Percentiles rank a stretch among this genome's conserved stretches.
These are phyloP conservation scores for Echiichthys vipera DNA, from an alignment of 2,797 vertebrate genomes.

Conservation along the genomic window DNA sequence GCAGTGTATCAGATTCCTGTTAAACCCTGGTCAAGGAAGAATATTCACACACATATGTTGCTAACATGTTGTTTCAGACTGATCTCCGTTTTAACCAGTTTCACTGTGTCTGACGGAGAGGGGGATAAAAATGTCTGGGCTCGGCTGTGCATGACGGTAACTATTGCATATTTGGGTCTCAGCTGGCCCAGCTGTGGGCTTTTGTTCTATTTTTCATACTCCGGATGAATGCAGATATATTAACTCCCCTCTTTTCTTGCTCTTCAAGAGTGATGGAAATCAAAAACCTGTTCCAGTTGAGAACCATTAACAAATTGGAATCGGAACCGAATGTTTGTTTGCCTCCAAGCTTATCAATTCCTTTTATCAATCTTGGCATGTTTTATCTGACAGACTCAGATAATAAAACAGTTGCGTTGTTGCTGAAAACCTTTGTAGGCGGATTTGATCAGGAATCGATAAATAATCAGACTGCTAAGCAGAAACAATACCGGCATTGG, in stretches of 20 bases:
- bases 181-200: slow-evolving; percentile 8
- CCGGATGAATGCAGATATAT: slow-evolving; percentile 27
- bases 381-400: too few relatives aligned
- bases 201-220: slow-evolving; percentile 8
- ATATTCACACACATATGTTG: not conserved
- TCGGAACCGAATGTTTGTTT: too few relatives aligned
- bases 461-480: too few relatives aligned
- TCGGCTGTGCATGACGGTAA: not conserved
- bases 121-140: not conserved
- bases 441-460: too few relatives aligned
- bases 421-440: too few relatives aligned
- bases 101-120: slow-evolving; percentile 5
- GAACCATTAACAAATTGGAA: too few relatives aligned
- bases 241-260: slow-evolving; percentile 6
- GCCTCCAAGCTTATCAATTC: too few relatives aligned
- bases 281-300: too few relatives aligned
- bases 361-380: too few relatives aligned
- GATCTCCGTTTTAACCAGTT: not conserved
- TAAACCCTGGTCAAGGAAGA: not conserved
- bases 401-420: too few relatives aligned
- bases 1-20: slow-evolving; percentile 6
- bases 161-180: slow-evolving; percentile 27
- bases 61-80: slow-evolving; percentile 4
- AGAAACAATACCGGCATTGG: too few relatives aligned
- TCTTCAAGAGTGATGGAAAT: too few relatives aligned